phyloP scores from a whole-genome alignment of 2,888 invertebrate species.

The Machimus atricapillus region DNA sequence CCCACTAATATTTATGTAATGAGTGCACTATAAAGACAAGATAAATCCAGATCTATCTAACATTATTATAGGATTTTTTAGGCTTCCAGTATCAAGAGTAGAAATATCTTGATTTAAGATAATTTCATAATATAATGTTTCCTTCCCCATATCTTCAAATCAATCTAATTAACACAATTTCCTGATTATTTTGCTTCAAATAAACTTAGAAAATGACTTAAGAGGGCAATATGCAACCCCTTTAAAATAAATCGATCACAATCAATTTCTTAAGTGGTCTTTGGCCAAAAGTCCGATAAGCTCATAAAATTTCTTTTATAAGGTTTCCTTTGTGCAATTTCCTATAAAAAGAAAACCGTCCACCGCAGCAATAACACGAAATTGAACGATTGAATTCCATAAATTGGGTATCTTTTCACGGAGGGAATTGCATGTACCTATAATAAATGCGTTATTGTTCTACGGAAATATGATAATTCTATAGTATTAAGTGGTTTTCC shows the following conservation, averaged over 20 bases:
- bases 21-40: no score
- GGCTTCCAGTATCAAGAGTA: no score
- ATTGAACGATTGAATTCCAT: neutral
- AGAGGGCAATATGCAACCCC: neutral
- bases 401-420: neutral
- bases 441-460: neutral
- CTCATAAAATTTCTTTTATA: neutral
- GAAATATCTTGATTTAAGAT: no score
- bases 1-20: no score
- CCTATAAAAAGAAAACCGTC: neutral
- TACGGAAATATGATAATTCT: neutral
- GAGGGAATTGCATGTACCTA: neutral
- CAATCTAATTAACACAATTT: neutral
- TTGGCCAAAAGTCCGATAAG: neutral
- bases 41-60: no score
- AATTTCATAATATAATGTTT: no score
- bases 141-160: neutral
- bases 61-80: no score
- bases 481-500: neutral
- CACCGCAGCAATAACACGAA: neutral
- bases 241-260: neutral
- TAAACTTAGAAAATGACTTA: neutral
- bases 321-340: neutral
- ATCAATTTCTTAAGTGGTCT: neutral
- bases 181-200: neutral